Evolutionary conservation across 2,888 invertebrate genomes (phyloP), one percentile per base, ranked within the genome.

Genomic region (Erebia epiphron): DNA sequence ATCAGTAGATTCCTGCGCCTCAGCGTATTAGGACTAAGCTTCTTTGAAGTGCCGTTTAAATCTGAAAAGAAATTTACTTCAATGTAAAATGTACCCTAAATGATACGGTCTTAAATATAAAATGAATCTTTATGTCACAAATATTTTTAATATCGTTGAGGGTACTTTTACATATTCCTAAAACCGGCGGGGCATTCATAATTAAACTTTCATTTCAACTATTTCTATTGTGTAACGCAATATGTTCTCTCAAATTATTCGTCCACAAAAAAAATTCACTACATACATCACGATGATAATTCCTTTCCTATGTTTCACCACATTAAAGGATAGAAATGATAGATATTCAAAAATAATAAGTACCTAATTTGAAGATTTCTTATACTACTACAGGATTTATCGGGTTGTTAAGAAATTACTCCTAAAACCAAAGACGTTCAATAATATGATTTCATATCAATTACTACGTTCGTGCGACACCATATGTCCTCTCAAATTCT

Each of bases 401-500:
- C 35, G 35, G 35, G 35, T 35, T 35, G 0, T 35, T 35, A 35
- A 35, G 35, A 35, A 35, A 35, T 35, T 35, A 35, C 7, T 35
- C 7, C 35, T 35, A 35, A 35, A 7, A 35, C 7, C 5, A 7
- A 35, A 7, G 35, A 35, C 35, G 35, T 35, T 35, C 35, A 35
- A 35, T 35, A 35, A 2, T 58, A 54, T n/a, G 16, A 46, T 18
- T 49, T 43, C 57, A 43, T 75, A 64, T 46, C 71, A 66, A 52
- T 52, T 70, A 62, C 64, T 69, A 21, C 74, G 71, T 43, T 74
- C 74, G 58, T 74, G 77, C 26, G 74, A 77, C 7, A 76, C 88
- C 76, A 93, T 86, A 75, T 95, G 95, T 0, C 89, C 89, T 41
- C 89, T 90, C 58, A 95, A 82, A 76, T 94, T 94, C 69, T 94